These are phyloP conservation scores for Serripes groenlandicus DNA, from an alignment of 2,888 invertebrate genomes.

Conservation along the genomic window DNA sequence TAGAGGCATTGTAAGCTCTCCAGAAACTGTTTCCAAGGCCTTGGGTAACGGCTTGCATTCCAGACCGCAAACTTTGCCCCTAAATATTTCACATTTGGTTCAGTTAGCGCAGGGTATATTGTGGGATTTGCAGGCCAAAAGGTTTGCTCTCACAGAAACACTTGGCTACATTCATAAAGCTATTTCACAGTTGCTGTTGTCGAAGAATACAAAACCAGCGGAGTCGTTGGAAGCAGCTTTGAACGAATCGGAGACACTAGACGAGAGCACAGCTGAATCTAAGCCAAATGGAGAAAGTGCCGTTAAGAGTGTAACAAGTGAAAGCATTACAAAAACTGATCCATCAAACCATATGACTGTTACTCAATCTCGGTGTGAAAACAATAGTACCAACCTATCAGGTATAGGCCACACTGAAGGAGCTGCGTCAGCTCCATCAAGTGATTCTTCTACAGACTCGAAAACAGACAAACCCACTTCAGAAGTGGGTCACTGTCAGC, in stretches of 20 bases:
- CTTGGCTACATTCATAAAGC: constrained; percentile 81
- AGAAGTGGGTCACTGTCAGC: constrained; percentile 14
- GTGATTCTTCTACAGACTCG: neutral
- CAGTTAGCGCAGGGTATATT: constrained; percentile 77
- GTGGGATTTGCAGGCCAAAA: constrained; percentile 82
- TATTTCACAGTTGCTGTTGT: constrained; percentile 79
- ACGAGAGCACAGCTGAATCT: neutral
- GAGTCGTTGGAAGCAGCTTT: neutral
- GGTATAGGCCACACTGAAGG: constrained; percentile 5
- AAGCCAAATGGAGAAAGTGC: neutral
- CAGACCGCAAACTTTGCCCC: constrained; percentile 11
- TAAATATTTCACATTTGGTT: constrained; percentile 63
- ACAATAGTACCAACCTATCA: neutral
- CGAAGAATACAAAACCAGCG: constrained; percentile 61
- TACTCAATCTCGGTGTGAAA: neutral
- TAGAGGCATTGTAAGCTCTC: neutral
- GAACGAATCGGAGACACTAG: neutral
- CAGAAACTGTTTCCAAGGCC: constrained; percentile 11
- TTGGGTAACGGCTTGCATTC: neutral
- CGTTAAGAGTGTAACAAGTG: neutral
- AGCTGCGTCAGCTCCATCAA: neutral
- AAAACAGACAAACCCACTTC: neutral
- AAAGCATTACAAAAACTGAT: neutral
- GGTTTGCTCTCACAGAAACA: constrained; percentile 80
- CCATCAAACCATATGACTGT: neutral